These are phyloP conservation scores for Sebastes matsubarae DNA, from an alignment of 2,797 vertebrate species.

Conservation along the genomic window DNA sequence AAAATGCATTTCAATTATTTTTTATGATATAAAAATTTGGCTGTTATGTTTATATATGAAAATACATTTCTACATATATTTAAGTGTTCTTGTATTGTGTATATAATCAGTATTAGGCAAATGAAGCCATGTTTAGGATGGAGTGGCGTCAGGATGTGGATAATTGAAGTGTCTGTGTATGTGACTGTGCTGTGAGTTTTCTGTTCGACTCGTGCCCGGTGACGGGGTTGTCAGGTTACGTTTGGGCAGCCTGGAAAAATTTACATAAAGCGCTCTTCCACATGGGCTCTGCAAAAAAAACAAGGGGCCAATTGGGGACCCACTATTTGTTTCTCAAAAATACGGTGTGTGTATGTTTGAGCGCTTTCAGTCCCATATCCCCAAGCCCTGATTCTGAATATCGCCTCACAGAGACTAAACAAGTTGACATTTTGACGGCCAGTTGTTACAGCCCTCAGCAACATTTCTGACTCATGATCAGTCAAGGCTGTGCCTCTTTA, in stretches of 20 bases:
- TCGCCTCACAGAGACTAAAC: conserved; percentile 21
- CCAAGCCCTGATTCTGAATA: background rate
- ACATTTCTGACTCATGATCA: background rate
- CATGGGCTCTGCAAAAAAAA: conserved; percentile 13
- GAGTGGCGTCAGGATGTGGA: conserved; percentile 47
- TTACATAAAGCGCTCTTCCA: conserved; percentile 4
- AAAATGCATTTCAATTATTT: conserved; percentile 72
- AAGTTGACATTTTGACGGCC: background rate
- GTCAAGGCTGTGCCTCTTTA: conserved; percentile 16
- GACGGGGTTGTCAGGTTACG: conserved; percentile 22
- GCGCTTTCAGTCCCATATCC: background rate
- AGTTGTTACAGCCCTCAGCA: conserved; percentile 3
- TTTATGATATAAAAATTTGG: conserved; percentile 60
- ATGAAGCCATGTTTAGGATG: conserved; percentile 64
- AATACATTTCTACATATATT: conserved; percentile 79
- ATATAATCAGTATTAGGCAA: conserved; percentile 88
- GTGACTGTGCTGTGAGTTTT: conserved; percentile 53
- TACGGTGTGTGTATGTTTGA: background rate
- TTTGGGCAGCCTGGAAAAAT: conserved; percentile 27
- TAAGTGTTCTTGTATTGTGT: conserved; percentile 87
- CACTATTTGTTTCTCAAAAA: background rate
- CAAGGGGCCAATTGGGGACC: conserved; percentile 11
- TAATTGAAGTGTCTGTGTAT: conserved; percentile 48
- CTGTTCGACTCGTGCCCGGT: conserved; percentile 38
- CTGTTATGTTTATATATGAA: conserved; percentile 76